Base-by-base conservation (phyloP, 2,113 vertebrate species). In the Lagenorhynchus albirostris region DNA sequence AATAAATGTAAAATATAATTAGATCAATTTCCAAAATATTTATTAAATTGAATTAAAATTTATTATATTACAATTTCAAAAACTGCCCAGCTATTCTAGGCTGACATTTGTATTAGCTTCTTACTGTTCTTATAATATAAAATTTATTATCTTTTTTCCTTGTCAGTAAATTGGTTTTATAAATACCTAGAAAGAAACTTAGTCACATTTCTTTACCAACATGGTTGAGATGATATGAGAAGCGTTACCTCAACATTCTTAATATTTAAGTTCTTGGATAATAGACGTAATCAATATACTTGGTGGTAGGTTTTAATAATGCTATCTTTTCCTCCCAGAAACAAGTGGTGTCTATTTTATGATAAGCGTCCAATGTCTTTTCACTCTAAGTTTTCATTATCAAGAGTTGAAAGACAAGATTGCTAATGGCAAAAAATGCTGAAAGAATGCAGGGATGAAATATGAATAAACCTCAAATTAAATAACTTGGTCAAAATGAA, bases 391-490 rank as follows among this genome's bases (percentile, higher is more conserved):
- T 62, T 96, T 93, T 86, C 21, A 65, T 73, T 91, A 53, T 94
- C 26, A 83, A 89, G 33, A 92, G 33, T 93, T 94, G 67, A 89
- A 89, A 92, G 74, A 60, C 36, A 94, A 89, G n/a, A 41, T 9
- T 44, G 36, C 36, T 89, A 73, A 68, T 33, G n/a, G 41, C 10
- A 50, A 70, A 70, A 67, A 74, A 62, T 87, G 6, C 60, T 87
- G 38, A 82, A 90, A 87, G 60, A 73, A 94, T 89, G 7, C 38
- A 68, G 15, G 29, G 62, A 92, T 68, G 29, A 92, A 92, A 80
- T 90, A 10, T 77, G 77, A 96, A 95, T 71, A 82, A 94, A 82
- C 50, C 29, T 95, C 38, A 93, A 63, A 60, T 81, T 89, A 82
- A 89, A 71, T 89, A 81, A 62, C 11, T n/a, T 81, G 36, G 15